Evolutionary conservation across 92 coral and sea anemone species (phyloP).

Genomic region (Bergia sp.): DNA sequence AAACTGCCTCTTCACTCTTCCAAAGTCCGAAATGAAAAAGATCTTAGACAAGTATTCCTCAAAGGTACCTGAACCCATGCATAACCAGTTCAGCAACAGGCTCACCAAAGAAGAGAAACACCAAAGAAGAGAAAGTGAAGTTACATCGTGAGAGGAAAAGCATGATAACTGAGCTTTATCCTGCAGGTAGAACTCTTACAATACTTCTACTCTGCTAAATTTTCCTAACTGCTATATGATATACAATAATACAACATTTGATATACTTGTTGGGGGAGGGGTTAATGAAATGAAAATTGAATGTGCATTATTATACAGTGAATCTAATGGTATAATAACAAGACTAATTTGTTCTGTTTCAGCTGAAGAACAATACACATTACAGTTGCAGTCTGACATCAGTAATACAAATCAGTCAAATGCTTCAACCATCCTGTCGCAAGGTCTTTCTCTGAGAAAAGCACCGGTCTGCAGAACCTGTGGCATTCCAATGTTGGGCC

Average conservation of each 20-base stretch:
- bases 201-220: not conserved
- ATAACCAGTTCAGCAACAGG: constrained; percentile 35
- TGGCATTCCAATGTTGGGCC: not conserved
- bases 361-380: constrained; percentile 43
- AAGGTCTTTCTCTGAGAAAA: not conserved
- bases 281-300: not conserved
- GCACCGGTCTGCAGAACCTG: not conserved
- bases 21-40: not conserved
- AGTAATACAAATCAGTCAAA: not conserved
- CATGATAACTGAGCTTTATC: constrained; percentile 40
- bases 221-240: not conserved
- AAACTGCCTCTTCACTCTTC: constrained; percentile 5
- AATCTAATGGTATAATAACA: not conserved
- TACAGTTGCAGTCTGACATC: constrained; percentile 3
- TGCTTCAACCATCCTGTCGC: not conserved
- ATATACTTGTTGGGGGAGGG: not conserved
- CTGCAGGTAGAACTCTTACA: constrained; percentile 44
- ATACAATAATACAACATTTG: too few relatives aligned
- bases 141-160: constrained; percentile 17
- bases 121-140: constrained; percentile 24
- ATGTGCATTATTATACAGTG: not conserved
- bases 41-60: constrained; percentile 6
- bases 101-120: constrained; percentile 12
- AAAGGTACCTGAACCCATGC: constrained; percentile 39
- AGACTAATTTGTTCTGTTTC: not conserved